Percentiles rank a stretch among this genome's conserved stretches.
Evolutionary conservation across 30 jellyfish, hydroid and myxozoan species (phyloP).

Genomic region (Hydractinia echinata): DNA sequence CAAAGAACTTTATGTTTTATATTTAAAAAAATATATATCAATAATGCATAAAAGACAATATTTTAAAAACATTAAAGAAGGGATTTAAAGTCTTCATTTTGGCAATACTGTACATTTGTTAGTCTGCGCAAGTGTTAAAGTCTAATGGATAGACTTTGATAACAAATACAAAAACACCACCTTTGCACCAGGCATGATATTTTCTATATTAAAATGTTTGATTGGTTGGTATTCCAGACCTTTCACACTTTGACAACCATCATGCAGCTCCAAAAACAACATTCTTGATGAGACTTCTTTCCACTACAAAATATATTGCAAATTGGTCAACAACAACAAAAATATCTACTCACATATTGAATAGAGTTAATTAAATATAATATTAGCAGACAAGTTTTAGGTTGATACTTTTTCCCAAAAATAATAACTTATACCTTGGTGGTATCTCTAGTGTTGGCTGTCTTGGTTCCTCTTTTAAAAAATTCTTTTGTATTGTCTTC

Average conservation of each 20-base stretch:
- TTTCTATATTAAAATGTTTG: slow-evolving; percentile 28
- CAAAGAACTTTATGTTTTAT: no score
- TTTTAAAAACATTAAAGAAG: no score
- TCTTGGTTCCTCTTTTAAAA: slow-evolving; percentile 24
- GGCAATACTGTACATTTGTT: neutral
- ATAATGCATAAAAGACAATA: no score
- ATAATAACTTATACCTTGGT: neutral
- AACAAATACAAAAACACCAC: slow-evolving; percentile 14
- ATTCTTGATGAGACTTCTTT: slow-evolving; percentile 53
- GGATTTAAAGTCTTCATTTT: no score
- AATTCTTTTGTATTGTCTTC: slow-evolving; percentile 33
- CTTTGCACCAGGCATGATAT: slow-evolving; percentile 79
- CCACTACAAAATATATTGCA: slow-evolving; percentile 12
- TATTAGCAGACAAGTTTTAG: neutral
- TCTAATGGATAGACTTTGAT: neutral
- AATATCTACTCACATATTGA: neutral
- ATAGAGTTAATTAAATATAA: neutral
- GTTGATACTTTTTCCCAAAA: no score
- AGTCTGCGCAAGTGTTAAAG: neutral
- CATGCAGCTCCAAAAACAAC: slow-evolving; percentile 58
- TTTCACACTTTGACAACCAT: slow-evolving; percentile 58
- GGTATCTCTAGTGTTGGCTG: neutral
- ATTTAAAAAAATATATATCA: no score
- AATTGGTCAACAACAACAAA: neutral
- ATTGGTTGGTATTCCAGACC: slow-evolving; percentile 64